phyloP scores from a whole-genome alignment of 2,797 vertebrate species.

The Parauchenoglanis ngamensis region DNA sequence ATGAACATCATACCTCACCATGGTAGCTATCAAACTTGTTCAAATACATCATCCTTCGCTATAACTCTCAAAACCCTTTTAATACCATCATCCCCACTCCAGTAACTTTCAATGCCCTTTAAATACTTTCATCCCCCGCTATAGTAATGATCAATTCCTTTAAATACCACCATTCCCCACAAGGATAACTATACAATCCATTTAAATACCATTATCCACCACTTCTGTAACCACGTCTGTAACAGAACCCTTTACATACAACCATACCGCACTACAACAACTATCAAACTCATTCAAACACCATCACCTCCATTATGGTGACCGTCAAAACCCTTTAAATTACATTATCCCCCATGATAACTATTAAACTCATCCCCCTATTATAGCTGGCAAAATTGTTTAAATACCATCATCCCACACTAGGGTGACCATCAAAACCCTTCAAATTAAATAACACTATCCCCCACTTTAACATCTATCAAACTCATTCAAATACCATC shows the following conservation, averaged over 20 bases:
- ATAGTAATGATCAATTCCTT: neutral
- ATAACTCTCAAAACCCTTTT: neutral
- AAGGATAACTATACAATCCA: neutral
- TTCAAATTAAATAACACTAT: neutral
- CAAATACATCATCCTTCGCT: neutral
- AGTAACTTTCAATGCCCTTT: neutral
- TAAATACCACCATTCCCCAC: neutral
- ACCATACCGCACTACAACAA: neutral
- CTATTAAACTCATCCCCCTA: neutral
- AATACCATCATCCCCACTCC: neutral
- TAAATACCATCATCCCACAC: neutral
- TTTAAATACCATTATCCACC: neutral
- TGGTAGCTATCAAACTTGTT: slow-evolving; percentile 31
- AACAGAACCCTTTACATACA: neutral
- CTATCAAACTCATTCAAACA: neutral
- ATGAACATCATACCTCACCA: neutral
- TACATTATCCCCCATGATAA: neutral
- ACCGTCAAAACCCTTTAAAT: neutral
- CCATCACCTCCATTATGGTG: neutral
- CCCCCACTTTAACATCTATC: neutral
- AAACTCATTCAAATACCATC: neutral
- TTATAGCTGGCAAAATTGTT: neutral
- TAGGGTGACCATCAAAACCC: neutral
- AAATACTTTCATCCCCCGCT: neutral
- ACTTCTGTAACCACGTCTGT: too few relatives aligned